Base-by-base conservation (phyloP, 2,888 invertebrate genomes). In the Eupithecia inturbata region DNA sequence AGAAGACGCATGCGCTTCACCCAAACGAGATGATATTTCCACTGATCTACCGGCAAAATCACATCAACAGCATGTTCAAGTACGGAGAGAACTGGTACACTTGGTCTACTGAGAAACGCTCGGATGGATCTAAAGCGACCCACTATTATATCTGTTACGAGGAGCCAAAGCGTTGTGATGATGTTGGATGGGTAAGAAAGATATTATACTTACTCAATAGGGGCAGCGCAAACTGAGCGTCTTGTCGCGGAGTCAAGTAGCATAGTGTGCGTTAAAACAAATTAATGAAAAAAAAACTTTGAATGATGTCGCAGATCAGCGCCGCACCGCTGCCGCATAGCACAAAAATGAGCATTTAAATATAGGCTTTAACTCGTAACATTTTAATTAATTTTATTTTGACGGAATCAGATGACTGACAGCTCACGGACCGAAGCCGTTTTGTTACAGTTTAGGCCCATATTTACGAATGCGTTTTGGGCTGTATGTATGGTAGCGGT, bases 71-170 rank as follows among this genome's bases (percentile, higher is more conserved):
- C 78, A 93, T 93, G 93, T 94, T 94, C 78, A 93, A 93, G 81
- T 92, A 92, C 76, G 92, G 92, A 2, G 92, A 91, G 75, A 93
- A 91, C 76, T 94, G 94, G 94, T 94, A 93, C 80, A 94, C 94
- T 28, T 94, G 94, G 94, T 89, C 93, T 3, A 88, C 87, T 1
- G 93, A 94, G 76, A 92, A 90, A 71, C 83, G 92, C 12, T 82
- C 86, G 0, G 94, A 94, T 71, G 93, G 93, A 2, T 90, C 94
- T 0, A 92, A 90, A 62, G 91, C 87, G 0, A 83, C 86, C 26
- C 92, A 88, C 76, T 94, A 94, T 81, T 94, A 89, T 78, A 87
- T 93, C 68, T 94, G 94, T 76, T 92, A 91, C 72, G 93, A 94
- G 57, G 94, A 94, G 77, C 94, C 94, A 4, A 93, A 93, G 78